phyloP scores from a whole-genome alignment of 2,888 invertebrate genomes.

The Dasypogon diadema region DNA sequence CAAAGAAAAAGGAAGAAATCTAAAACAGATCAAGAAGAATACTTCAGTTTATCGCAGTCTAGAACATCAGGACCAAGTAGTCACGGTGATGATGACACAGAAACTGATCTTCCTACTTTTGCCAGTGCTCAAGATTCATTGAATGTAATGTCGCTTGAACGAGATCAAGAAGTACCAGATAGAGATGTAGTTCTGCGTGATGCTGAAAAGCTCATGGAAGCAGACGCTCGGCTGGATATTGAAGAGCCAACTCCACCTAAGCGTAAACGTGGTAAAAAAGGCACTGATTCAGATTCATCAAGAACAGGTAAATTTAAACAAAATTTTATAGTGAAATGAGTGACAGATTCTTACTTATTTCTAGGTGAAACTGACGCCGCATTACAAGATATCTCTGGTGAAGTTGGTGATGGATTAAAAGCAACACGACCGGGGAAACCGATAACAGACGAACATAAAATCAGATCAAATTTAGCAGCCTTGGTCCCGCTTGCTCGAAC shows the following conservation, averaged over 20 bases:
- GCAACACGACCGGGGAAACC: slow-evolving; percentile 60
- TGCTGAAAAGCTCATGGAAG: slow-evolving; percentile 56
- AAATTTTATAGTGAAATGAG: too few species aligned
- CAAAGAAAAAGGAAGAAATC: slow-evolving; percentile 74
- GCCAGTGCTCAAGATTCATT: slow-evolving; percentile 76
- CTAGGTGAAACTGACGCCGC: slow-evolving; percentile 65
- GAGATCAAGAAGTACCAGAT: slow-evolving; percentile 62
- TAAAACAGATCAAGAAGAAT: slow-evolving; percentile 75
- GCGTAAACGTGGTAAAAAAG: slow-evolving; percentile 63
- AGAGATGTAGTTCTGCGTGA: slow-evolving; percentile 57
- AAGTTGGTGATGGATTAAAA: slow-evolving; percentile 71
- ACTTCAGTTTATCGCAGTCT: slow-evolving; percentile 75
- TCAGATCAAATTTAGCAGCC: slow-evolving; percentile 68
- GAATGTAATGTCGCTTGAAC: slow-evolving; percentile 68
- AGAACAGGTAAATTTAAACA: slow-evolving; percentile 59
- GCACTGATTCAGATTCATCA: slow-evolving; percentile 68
- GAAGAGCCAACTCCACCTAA: slow-evolving; percentile 62
- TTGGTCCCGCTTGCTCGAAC: slow-evolving; percentile 67
- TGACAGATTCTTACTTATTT: too few species aligned
- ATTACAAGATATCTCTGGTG: slow-evolving; percentile 71
- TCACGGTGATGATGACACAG: slow-evolving; percentile 73
- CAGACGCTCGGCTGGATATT: slow-evolving; percentile 50
- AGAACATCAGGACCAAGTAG: slow-evolving; percentile 69
- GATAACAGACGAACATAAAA: slow-evolving; percentile 70
- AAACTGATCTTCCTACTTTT: slow-evolving; percentile 76